A percentile compares a stretch with the other conserved stretches of the same genome.
Conservation (phyloP, 2,888 invertebrate species). For the Halictus quadricinctus region DNA sequence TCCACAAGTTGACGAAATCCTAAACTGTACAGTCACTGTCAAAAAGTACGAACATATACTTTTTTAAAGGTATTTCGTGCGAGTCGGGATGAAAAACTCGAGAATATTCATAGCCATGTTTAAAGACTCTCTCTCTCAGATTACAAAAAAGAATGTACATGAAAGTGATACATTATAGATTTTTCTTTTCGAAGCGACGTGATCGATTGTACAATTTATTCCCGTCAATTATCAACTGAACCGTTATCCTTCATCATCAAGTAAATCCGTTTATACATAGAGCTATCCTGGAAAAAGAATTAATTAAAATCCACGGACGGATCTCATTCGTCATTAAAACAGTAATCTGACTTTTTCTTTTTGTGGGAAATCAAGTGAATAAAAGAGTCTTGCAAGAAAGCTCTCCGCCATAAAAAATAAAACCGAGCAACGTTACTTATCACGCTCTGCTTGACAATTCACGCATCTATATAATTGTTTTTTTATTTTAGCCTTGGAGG, state of each 20-base stretch:
- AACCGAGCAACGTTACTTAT: background rate
- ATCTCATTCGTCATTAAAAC: background rate
- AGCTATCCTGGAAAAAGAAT: background rate
- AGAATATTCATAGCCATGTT: background rate
- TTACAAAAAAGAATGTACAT: background rate
- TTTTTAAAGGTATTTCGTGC: slow-evolving; percentile 16
- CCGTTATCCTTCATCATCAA: background rate
- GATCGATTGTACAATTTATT: slow-evolving; percentile 1
- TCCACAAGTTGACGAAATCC: slow-evolving; percentile 30
- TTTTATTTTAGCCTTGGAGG: slow-evolving; percentile 69
- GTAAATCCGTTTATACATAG: background rate
- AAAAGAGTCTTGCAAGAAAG: background rate
- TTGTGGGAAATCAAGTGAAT: background rate
- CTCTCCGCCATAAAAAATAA: background rate
- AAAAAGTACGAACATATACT: slow-evolving; percentile 47
- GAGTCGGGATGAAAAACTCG: background rate
- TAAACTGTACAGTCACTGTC: slow-evolving; percentile 7
- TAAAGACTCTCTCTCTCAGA: background rate
- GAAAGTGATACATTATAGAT: background rate
- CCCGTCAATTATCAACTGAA: slow-evolving; percentile 11
- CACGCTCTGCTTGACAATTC: background rate
- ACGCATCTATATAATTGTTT: slow-evolving; percentile 45
- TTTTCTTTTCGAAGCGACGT: background rate
- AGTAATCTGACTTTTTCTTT: background rate
- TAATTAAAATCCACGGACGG: background rate